phyloP scores from a whole-genome alignment of 2,888 invertebrate genomes.

The Anthophora plumipes region DNA sequence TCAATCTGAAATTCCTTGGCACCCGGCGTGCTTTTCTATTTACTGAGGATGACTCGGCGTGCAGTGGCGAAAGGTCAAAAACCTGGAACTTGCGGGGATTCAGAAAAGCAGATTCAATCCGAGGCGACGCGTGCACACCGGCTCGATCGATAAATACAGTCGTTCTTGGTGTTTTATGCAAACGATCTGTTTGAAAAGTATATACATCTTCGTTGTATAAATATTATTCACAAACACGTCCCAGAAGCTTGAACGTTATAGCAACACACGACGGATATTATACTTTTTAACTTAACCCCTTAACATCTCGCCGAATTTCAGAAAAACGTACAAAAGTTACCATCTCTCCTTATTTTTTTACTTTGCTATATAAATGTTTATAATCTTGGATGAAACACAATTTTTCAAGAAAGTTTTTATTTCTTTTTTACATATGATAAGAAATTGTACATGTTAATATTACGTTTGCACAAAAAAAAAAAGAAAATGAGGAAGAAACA shows the following conservation, averaged over 20 bases:
- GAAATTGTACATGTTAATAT: too few relatives aligned
- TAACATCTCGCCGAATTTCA: too few relatives aligned
- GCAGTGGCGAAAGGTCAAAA: constrained; percentile 48
- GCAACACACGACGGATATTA: too few relatives aligned
- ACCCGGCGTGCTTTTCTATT: constrained; percentile 40
- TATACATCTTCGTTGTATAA: not conserved
- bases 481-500: too few relatives aligned
- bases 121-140: not conserved
- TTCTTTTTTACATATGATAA: too few relatives aligned
- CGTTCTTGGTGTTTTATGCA: not conserved
- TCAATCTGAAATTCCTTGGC: constrained; percentile 48
- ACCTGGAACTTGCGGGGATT: constrained; percentile 61
- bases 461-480: too few relatives aligned
- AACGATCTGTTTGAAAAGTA: constrained; percentile 1
- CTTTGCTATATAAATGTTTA: too few relatives aligned
- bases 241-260: not conserved
- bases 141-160: constrained; percentile 14
- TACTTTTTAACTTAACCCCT: too few relatives aligned
- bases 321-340: too few relatives aligned
- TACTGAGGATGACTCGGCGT: constrained; percentile 50
- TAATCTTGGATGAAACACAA: too few relatives aligned
- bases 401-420: too few relatives aligned
- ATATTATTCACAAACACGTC: not conserved
- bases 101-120: constrained; percentile 48
- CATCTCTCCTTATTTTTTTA: too few relatives aligned